Conservation (phyloP, 2,797 vertebrate species). For the Etheostoma nigrum region DNA sequence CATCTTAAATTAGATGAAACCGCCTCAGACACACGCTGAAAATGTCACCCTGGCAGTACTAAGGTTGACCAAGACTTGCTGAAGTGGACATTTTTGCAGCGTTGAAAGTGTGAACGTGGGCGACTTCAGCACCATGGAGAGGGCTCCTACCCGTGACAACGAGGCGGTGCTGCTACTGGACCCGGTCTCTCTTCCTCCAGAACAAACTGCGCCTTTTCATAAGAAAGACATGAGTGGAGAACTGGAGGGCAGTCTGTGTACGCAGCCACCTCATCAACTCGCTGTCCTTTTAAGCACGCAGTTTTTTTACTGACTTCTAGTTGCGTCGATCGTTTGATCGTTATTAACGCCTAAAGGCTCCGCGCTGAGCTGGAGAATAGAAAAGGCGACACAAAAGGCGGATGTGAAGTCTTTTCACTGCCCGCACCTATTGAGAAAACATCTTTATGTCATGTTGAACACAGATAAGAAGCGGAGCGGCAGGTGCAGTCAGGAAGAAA, state of each 20-base stretch:
- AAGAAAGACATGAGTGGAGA: neutral
- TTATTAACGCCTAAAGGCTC: constrained; percentile 25
- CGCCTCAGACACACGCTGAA: neutral
- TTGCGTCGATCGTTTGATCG: constrained; percentile 39
- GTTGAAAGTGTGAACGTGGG: constrained; percentile 62
- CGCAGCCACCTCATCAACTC: neutral
- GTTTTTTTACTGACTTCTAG: constrained; percentile 28
- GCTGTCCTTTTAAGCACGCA: constrained; percentile 47
- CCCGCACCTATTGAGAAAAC: constrained; percentile 24
- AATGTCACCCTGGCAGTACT: neutral
- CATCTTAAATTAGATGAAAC: neutral
- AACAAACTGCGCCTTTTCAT: constrained; percentile 5
- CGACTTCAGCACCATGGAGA: constrained; percentile 83
- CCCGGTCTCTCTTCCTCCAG: neutral
- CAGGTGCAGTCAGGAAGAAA: constrained; percentile 54
- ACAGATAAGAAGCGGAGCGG: constrained; percentile 59
- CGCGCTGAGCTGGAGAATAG: neutral
- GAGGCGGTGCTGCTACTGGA: constrained; percentile 49
- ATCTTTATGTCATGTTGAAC: constrained; percentile 38
- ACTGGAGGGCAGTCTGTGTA: neutral
- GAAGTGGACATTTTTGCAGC: constrained; percentile 10
- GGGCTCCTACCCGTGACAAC: constrained; percentile 53
- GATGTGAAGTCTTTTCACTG: constrained; percentile 43
- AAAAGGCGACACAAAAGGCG: constrained; percentile 31
- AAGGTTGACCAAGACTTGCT: constrained; percentile 17